phyloP scores from a whole-genome alignment of 64 coral and sea anemone species.

The Acropora yongei region DNA sequence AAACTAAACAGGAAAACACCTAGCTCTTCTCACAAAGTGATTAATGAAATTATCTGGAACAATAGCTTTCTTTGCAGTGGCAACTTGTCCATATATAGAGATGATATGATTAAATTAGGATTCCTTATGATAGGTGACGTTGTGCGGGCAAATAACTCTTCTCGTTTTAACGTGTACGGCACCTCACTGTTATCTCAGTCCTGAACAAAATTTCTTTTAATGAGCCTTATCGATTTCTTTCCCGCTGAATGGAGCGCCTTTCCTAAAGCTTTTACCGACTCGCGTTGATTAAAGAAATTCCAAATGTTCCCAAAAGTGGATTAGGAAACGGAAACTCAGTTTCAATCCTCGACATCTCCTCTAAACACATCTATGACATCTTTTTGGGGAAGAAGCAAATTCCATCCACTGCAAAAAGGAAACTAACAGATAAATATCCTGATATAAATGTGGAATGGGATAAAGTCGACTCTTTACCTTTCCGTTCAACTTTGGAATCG shows the following conservation, averaged over 20 bases:
- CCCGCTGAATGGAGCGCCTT: neutral
- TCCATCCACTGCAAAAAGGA: neutral
- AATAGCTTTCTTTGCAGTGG: no score
- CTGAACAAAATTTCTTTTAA: neutral
- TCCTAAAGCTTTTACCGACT: neutral
- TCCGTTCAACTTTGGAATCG: neutral
- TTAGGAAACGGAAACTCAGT: neutral
- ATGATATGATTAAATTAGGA: neutral
- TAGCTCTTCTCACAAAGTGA: no score
- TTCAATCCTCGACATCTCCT: constrained; percentile 3
- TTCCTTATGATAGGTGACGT: neutral
- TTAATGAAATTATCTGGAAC: no score
- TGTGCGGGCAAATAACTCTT: neutral
- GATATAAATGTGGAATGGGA: no score
- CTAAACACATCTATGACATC: neutral
- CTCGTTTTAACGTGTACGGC: no score
- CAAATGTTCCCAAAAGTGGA: neutral
- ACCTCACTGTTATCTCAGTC: neutral
- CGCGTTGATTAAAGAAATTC: neutral
- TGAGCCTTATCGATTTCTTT: neutral
- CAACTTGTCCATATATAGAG: neutral
- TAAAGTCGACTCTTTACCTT: neutral
- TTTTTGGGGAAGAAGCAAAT: neutral
- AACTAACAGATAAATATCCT: neutral
- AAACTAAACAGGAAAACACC: no score